These are phyloP conservation scores for Oncorhynchus masou DNA, from an alignment of 2,113 vertebrate species.

Conservation along the genomic window DNA sequence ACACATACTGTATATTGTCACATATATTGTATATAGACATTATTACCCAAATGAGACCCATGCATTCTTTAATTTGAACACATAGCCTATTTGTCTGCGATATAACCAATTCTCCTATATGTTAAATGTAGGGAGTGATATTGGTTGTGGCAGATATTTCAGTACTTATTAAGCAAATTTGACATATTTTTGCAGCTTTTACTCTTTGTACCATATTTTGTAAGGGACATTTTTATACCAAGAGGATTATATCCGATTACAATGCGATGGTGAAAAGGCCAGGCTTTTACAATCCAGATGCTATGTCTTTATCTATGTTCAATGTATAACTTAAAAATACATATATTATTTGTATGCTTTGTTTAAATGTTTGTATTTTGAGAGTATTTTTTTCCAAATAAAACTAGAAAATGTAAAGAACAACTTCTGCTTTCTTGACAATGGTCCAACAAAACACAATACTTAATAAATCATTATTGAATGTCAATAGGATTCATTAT, in stretches of 20 bases:
- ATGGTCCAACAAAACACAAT: too few species aligned
- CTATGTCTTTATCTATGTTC: constrained; percentile 35
- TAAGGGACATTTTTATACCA: constrained; percentile 44
- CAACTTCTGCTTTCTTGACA: too few species aligned
- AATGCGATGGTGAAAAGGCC: constrained; percentile 1
- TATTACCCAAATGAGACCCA: background rate
- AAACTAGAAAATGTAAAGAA: constrained; percentile 12
- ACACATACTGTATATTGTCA: background rate
- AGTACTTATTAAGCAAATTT: background rate
- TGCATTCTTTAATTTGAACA: background rate
- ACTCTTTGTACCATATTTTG: constrained; percentile 20
- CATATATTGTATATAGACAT: constrained; percentile 43
- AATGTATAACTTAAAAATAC: constrained; percentile 62
- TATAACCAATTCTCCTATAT: too few species aligned
- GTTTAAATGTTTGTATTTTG: constrained; percentile 41
- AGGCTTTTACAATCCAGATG: constrained; percentile 2
- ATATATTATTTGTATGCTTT: constrained; percentile 54
- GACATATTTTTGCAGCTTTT: constrained; percentile 14
- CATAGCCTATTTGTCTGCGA: background rate
- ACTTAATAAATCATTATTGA: too few species aligned
- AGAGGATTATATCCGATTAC: constrained; percentile 40
- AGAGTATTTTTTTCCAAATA: constrained; percentile 58
- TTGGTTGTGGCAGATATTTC: background rate
- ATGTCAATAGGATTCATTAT: too few species aligned
- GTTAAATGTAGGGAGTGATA: too few species aligned